Percentiles rank a stretch among this genome's conserved stretches.
Conservation (phyloP, 2,797 vertebrate genomes). For the Lagorchestes hirsutus region DNA sequence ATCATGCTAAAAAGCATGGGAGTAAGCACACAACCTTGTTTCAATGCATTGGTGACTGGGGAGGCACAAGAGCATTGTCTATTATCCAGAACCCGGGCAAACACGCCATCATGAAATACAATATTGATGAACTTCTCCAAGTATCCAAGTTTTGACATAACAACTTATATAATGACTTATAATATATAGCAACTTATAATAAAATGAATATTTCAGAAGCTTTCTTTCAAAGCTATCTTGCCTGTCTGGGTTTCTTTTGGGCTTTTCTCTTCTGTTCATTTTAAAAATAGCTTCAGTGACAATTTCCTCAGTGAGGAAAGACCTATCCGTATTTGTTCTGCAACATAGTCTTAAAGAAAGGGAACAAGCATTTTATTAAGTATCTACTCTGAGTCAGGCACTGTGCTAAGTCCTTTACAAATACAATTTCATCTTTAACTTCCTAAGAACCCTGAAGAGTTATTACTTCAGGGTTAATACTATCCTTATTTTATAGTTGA, state of each 20-base stretch:
- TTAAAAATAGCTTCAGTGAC: not conserved
- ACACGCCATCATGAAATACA: too few species aligned
- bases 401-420: not conserved
- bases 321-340: not conserved
- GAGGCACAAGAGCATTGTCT: too few species aligned
- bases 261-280: not conserved
- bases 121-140: too few species aligned
- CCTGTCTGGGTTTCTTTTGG: not conserved
- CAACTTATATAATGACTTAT: too few species aligned
- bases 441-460: not conserved
- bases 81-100: too few species aligned
- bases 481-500: not conserved
- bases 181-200: not conserved
- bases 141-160: too few species aligned
- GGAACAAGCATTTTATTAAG: not conserved
- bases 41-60: too few species aligned
- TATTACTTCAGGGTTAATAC: not conserved
- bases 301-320: not conserved
- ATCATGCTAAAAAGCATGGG: too few species aligned
- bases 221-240: not conserved
- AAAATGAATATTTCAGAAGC: not conserved
- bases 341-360: not conserved
- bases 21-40: too few species aligned
- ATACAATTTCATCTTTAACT: not conserved
- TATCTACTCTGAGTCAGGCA: not conserved